These are phyloP conservation scores for Pavo muticus DNA, from an alignment of 2,113 vertebrate genomes.

Conservation along the genomic window DNA sequence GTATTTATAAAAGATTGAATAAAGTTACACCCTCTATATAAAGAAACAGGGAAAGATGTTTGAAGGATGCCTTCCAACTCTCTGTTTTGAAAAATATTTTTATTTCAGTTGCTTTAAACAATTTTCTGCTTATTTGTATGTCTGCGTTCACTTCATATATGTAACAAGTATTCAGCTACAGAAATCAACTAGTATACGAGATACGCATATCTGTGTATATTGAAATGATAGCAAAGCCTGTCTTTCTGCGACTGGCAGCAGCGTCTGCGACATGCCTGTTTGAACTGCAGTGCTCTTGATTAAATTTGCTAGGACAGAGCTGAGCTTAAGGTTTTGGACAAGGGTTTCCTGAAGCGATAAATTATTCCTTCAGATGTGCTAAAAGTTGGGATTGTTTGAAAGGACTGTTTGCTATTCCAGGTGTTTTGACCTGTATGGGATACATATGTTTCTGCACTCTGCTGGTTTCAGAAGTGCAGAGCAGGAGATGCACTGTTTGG, in stretches of 20 bases:
- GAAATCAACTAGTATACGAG: not conserved
- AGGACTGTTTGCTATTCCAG: conserved; percentile 37
- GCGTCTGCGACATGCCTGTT: conserved; percentile 19
- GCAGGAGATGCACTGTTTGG: not conserved
- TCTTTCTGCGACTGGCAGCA: conserved; percentile 28
- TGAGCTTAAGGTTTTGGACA: conserved; percentile 33
- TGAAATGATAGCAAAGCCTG: not conserved
- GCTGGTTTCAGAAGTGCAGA: conserved; percentile 35
- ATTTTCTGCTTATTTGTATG: not conserved
- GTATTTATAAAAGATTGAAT: not conserved
- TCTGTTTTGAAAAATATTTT: not conserved
- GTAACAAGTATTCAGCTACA: not conserved
- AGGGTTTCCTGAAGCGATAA: not conserved
- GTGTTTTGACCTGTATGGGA: conserved; percentile 8
- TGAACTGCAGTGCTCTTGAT: conserved; percentile 20
- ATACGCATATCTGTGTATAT: not conserved
- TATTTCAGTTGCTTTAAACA: not conserved
- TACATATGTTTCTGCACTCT: not conserved
- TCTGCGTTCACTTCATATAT: not conserved
- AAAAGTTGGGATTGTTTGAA: conserved; percentile 50
- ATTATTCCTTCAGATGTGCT: conserved; percentile 6
- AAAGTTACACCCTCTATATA: not conserved
- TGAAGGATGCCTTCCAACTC: conserved; percentile 3
- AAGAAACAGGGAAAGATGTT: not conserved
- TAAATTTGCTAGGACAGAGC: conserved; percentile 17